These are phyloP conservation scores for Lethocerus indicus DNA, from an alignment of 1,140 invertebrate species.

Conservation along the genomic window DNA sequence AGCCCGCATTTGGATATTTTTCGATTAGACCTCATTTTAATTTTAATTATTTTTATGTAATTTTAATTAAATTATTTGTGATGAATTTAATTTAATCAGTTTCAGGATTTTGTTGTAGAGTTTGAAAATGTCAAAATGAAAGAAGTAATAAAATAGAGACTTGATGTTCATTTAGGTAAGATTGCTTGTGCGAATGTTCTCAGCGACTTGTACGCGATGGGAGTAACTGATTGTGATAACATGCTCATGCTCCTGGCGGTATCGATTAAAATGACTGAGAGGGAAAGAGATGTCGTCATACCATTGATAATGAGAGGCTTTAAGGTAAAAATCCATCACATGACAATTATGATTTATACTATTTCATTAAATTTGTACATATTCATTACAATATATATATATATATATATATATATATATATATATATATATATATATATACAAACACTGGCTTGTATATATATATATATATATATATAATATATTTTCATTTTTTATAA, in stretches of 20 bases:
- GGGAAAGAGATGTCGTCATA: conserved; percentile 87
- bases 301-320: conserved; percentile 90
- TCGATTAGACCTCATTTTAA: no score
- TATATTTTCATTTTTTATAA: conserved; percentile 2
- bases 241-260: conserved; percentile 97
- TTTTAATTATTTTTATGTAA: no score
- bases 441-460: no score
- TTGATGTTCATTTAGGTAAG: conserved; percentile 43
- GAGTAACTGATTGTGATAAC: conserved; percentile 96
- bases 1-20: no score
- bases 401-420: background rate
- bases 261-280: conserved; percentile 89
- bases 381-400: background rate
- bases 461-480: background rate
- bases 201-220: conserved; percentile 97
- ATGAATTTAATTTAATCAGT: no score
- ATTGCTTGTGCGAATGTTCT: conserved; percentile 98
- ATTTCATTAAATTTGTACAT: background rate
- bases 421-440: background rate
- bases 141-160: no score
- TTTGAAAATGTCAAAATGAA: no score
- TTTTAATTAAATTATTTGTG: no score
- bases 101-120: no score
- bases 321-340: conserved; percentile 32
- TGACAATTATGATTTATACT: background rate